Base-by-base conservation (phyloP, 2,113 vertebrate species). In the Dipodomys stephensi region DNA sequence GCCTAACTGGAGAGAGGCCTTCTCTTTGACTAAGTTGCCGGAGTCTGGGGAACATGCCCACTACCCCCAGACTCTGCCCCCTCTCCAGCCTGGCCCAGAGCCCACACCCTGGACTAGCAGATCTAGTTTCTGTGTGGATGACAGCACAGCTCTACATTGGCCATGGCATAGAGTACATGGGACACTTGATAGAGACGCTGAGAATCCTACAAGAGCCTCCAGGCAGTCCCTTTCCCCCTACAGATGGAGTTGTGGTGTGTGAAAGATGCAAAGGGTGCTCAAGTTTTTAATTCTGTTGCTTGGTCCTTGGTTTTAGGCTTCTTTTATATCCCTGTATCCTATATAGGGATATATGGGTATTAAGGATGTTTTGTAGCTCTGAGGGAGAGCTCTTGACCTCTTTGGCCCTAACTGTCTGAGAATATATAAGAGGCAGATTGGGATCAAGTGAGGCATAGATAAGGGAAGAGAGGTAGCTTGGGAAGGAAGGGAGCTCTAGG, bases 21-120 rank as follows among this genome's bases (percentile, higher is more conserved):
- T 90, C 23, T 32, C 71, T 65, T 85, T 72, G 82, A 85, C 80
- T 49, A 35, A 62, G 62, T 91, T 62, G 67, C 65, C n/a, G 67
- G 49, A 69, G 71, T 68, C 80, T 57, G 83, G 67, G 88, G 46
- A 79, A 46, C 49, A 64, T 10, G 49, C 71, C 64, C 82, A 78
- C 16, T 32, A 27, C 0, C 65, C 87, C 28, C 68, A 15, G 23
- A 16, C 60, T 35, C 78, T 84, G 90, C 8, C 22, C 35, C 84
- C 72, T 27, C 49, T 87, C 20, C 30, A 62, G 35, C 74, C 79
- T 84, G 92, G 78, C 88, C 5, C 39, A 72, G n/a, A 57, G 91
- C 80, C 85, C 2, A 9, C 49, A 71, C 74, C 60, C 69, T 83
- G 32, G 62, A 28, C 76, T 35, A 22, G 69, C 84, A 82, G 20